Base-by-base conservation (phyloP, 1,140 invertebrate species). In the Cydia amplana region DNA sequence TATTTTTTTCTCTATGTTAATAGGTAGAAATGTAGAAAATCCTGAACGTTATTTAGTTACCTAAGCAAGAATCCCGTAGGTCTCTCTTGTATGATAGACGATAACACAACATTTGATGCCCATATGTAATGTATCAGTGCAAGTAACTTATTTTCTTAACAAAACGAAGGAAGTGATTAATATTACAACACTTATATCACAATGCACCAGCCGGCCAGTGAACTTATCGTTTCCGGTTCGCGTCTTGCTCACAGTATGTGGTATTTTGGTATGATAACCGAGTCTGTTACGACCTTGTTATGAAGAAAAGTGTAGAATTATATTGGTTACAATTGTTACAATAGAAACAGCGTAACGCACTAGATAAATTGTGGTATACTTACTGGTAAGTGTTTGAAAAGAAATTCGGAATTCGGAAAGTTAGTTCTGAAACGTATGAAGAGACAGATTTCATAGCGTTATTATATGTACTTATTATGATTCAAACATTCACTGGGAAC, bases 121-220 rank as follows among this genome's bases (percentile, higher is more conserved):
- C 51, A 60, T 23, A 23, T 23, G 55, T 10, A 60, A 20, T 23
- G 18, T 60, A 10, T 23, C 7, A 60, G 55, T 23, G 55, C 49
- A 51, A 51, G 64, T 32, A 28, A 20, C 14, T 67, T 67, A 67
- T 67, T 67, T 70, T 70, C 65, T 70, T 70, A 43, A 70, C 32
- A 70, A 70, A 70, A 70, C 28, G 65, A 20, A 70, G 65, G 65
- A 70, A 70, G 65, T 20, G 28, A 70, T 70, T 70, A 70, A 70
- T 70, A 70, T 70, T 70, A 70, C 65, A 70, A 36, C 65, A 36
- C 65, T 65, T 65, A 32, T 40, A 43, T 70, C 36, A 70, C 65
- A 70, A 70, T 36, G 65, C 32, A 36, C 14, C 14, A 67, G 28
- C 25, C 65, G 65, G 65, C 32, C 65, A 70, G 32, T 70, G 65